Conservation (phyloP, 1,140 invertebrate genomes). For the Acromyrmex charruanus region DNA sequence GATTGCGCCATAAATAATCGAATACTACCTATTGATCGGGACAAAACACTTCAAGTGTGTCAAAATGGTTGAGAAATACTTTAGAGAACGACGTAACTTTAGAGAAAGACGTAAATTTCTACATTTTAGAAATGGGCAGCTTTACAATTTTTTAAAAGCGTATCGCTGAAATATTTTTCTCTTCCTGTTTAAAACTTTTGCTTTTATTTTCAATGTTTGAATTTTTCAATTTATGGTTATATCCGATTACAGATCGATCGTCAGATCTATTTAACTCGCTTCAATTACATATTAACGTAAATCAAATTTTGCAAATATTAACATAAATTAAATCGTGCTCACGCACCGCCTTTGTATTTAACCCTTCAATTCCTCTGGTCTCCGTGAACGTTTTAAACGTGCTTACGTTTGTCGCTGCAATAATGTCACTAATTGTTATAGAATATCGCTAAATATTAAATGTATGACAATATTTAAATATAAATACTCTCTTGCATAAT, state of each 20-base stretch:
- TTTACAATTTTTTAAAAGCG: not conserved
- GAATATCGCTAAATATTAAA: constrained; percentile 30
- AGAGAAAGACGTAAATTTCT: not conserved
- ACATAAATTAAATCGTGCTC: constrained; percentile 12
- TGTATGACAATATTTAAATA: constrained; percentile 29
- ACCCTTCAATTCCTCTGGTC: constrained; percentile 23
- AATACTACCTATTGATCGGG: constrained; percentile 12
- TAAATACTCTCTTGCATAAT: constrained; percentile 23
- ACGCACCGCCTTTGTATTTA: constrained; percentile 6
- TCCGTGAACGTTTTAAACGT: not conserved
- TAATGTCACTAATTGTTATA: constrained; percentile 11
- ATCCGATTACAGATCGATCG: constrained; percentile 10
- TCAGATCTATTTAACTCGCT: constrained; percentile 2
- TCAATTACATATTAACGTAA: too few species aligned
- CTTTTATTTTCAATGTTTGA: constrained; percentile 23
- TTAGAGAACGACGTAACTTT: not conserved
- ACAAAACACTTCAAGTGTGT: not conserved
- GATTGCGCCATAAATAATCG: constrained; percentile 23
- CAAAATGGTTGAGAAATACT: not conserved
- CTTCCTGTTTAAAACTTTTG: not conserved
- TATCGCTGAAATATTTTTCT: constrained; percentile 18
- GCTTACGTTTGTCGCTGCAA: not conserved
- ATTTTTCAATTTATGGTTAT: not conserved
- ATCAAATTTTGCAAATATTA: not conserved
- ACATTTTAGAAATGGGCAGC: not conserved